Base-by-base conservation (phyloP, 2,113 vertebrate species). In the Cinclus mexicanus region DNA sequence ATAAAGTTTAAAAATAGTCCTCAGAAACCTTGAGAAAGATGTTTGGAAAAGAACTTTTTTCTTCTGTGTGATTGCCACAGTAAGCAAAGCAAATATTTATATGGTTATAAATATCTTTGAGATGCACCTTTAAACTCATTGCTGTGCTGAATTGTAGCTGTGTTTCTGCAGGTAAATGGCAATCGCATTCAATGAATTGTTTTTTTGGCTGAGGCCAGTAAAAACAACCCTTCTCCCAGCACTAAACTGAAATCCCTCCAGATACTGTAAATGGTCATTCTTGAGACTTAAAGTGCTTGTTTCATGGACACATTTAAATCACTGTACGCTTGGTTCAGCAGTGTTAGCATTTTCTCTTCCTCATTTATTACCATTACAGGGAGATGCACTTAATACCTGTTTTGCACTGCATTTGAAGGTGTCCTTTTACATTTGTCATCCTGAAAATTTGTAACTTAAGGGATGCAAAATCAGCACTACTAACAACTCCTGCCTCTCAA, bases 11-110 rank as follows among this genome's bases (percentile, higher is more conserved):
- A 91, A 96, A 94, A 68, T 42, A 85, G 65, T 68, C 69, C 44
- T 93, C 50, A 60, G 81, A 91, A 95, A 82, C 31, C 41, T 93
- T 65, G 65, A 50, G 82, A 84, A 94, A 82, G 9, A 33, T 83
- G 44, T 75, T 93, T 78, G 37, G 44, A 71, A 84, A 89, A 46
- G 14, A 87, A 47, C 12, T 67, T 93, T 53, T 69, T 84, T 87
- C 52, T 93, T 81, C 56, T 74, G 11, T 74, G 55, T 68, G 39
- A 60, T 90, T 95, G 20, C 71, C 47, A 83, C 49, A 60, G 60
- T 75, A 93, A 90, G 81, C 71, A 91, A 87, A 87, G 83, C 59
- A 72, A 92, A 63, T 84, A 87, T 93, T 87, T 89, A 50, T 78
- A 19, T 74, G 53, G 78, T 49, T 86, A 53, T 60, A 93, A 74